phyloP scores from a whole-genome alignment of 1,140 invertebrate species.

The Hylaeus anthracinus region DNA sequence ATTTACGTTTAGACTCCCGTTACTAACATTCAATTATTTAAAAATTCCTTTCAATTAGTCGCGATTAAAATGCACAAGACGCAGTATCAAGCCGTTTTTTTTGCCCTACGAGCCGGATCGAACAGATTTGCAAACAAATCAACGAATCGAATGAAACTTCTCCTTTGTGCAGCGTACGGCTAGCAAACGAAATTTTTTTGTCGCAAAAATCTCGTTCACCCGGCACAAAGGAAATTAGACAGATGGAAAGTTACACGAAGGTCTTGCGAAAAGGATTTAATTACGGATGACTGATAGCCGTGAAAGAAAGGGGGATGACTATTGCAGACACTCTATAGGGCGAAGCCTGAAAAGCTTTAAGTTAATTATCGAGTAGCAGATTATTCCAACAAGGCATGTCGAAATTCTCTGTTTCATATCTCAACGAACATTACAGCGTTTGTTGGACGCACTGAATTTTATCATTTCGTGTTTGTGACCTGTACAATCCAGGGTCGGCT shows the following conservation, averaged over 20 bases:
- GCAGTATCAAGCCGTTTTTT: not conserved
- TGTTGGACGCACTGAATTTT: constrained; percentile 33
- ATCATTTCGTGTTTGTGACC: constrained; percentile 38
- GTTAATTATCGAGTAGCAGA: not conserved
- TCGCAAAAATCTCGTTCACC: not conserved
- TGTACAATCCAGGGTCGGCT: not conserved
- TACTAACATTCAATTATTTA: not conserved
- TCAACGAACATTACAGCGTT: not conserved
- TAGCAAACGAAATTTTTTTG: not conserved
- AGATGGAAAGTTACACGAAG: not conserved
- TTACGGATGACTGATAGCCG: not conserved
- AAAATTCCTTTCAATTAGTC: constrained; percentile 5
- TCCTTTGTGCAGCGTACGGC: not conserved
- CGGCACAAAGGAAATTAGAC: not conserved
- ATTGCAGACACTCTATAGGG: not conserved
- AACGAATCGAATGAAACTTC: not conserved
- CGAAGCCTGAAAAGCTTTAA: not conserved
- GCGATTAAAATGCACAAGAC: constrained; percentile 1
- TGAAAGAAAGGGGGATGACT: not conserved
- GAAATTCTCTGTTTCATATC: constrained; percentile 10
- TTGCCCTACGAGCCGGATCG: not conserved
- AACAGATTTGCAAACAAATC: not conserved
- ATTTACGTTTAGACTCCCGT: constrained; percentile 22
- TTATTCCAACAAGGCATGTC: not conserved
- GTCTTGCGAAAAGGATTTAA: not conserved